Base-by-base conservation (phyloP, 1,140 invertebrate genomes). In the Drosophila nebulosa region DNA sequence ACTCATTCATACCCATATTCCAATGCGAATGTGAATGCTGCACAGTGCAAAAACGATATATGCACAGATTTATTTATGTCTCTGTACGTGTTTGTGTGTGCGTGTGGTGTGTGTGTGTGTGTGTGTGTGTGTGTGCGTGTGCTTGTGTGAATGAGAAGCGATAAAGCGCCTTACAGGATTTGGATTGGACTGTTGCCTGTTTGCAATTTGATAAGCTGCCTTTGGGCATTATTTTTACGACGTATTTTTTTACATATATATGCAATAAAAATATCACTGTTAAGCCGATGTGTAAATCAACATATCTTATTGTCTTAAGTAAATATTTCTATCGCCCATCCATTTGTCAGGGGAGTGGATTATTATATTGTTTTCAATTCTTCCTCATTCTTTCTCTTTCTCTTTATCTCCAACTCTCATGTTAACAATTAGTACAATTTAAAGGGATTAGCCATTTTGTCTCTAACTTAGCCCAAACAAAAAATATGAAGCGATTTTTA, bases 161-260 rank as follows among this genome's bases (percentile, higher is more conserved):
- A 85, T 85, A 85, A 85, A 85, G 80, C 80, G 80, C 81, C 81
- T 85, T 88, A 85, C 83, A 81, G 81, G 81, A 85, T 85, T 85
- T 88, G 78, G 78, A 77, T 85, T 63, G 81, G 80, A 75, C 80
- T 56, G 77, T 83, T 85, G 74, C 72, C 70, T 78, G 81, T 78
- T 85, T 76, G 83, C 78, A 78, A 85, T 85, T 85, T 85, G 81
- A 85, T 85, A 85, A 85, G 78, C 81, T 86, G 74, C 79, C 78
- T 88, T 66, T 75, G 64, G 83, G 83, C 81, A 85, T 81, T 88
- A 85, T 88, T 85, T 84, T 85, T 85, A 88, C 83, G 81, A 86
- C 83, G 74, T 62, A 77, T 69, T 69, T 60, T 67, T 50, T 22
- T 30, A 71, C 66, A 74, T 72, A 85, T 77, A 79, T 80, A 86